phyloP scores from a whole-genome alignment of 2,888 invertebrate species.

The Phalangium opilio region DNA sequence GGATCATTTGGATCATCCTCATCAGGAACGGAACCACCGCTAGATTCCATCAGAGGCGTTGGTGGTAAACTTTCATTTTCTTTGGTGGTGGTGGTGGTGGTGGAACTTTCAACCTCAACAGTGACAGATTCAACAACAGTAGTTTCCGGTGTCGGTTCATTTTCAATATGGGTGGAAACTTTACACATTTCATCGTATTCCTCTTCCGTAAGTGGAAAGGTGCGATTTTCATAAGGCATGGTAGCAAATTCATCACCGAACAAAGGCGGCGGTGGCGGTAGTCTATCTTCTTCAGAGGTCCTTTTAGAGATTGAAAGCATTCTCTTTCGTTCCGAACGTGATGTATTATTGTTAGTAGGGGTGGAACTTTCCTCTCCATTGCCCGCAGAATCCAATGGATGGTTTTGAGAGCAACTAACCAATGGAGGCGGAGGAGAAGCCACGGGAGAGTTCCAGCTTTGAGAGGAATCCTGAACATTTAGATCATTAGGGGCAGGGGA shows the following conservation, averaged over 20 bases:
- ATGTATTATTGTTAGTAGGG: neutral
- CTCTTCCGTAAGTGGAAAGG: slow-evolving; percentile 9
- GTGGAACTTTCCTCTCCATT: neutral
- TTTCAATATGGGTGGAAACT: slow-evolving; percentile 2
- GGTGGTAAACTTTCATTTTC: slow-evolving; percentile 1
- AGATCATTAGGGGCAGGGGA: slow-evolving; percentile 15
- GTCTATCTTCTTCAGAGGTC: neutral
- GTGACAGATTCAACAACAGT: slow-evolving; percentile 1
- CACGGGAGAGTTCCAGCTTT: slow-evolving; percentile 1
- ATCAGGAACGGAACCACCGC: slow-evolving; percentile 38
- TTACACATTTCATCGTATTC: slow-evolving; percentile 5
- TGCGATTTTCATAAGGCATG: slow-evolving; percentile 7
- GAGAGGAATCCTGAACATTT: slow-evolving; percentile 8
- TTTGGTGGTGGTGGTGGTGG: too few species aligned
- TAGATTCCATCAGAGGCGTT: slow-evolving; percentile 4
- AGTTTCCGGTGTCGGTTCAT: neutral
- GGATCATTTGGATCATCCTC: slow-evolving; percentile 13
- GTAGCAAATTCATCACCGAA: slow-evolving; percentile 1
- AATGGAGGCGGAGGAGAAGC: slow-evolving; percentile 10
- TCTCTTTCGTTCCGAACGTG: neutral
- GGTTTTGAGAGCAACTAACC: slow-evolving; percentile 6
- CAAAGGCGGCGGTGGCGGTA: neutral
- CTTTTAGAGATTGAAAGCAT: neutral
- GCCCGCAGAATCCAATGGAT: slow-evolving; percentile 4
- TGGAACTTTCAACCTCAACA: neutral